These are phyloP conservation scores for Octonoba sinensis DNA, from an alignment of 2,888 invertebrate species.

Conservation along the genomic window DNA sequence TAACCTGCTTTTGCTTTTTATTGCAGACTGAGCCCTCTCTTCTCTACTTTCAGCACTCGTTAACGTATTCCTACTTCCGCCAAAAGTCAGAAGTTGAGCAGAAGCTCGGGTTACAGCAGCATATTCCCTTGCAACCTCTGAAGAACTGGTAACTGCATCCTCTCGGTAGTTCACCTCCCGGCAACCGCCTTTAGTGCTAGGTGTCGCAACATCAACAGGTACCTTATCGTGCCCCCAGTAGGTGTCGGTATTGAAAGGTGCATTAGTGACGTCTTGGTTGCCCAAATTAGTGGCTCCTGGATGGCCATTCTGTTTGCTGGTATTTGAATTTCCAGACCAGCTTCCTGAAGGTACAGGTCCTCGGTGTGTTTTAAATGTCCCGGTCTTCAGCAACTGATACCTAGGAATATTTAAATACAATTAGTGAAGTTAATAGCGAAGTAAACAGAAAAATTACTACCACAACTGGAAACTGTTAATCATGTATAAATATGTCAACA, in stretches of 20 bases:
- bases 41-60: constrained; percentile 38
- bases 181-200: too few species aligned
- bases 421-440: too few species aligned
- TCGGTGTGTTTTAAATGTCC: constrained; percentile 65
- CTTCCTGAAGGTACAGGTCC: constrained; percentile 58
- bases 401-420: not conserved
- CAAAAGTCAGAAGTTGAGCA: constrained; percentile 49
- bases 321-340: constrained; percentile 62
- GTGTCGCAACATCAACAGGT: not conserved
- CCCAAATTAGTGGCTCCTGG: constrained; percentile 51
- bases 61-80: constrained; percentile 41
- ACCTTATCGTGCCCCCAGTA: constrained; percentile 49
- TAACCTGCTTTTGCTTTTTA: constrained; percentile 46
- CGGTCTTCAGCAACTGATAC: constrained; percentile 66
- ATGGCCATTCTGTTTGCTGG: constrained; percentile 60
- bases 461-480: too few species aligned
- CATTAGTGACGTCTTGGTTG: constrained; percentile 35
- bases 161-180: not conserved
- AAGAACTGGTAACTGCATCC: constrained; percentile 25
- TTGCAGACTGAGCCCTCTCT: constrained; percentile 14
- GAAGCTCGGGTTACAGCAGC: constrained; percentile 21
- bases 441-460: too few species aligned
- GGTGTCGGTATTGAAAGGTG: constrained; percentile 39
- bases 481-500: too few species aligned
- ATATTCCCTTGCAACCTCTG: constrained; percentile 30